Evolutionary conservation across 2,888 invertebrate genomes (phyloP), one percentile per base, ranked within the genome.

Genomic region (Philonicus albiceps): DNA sequence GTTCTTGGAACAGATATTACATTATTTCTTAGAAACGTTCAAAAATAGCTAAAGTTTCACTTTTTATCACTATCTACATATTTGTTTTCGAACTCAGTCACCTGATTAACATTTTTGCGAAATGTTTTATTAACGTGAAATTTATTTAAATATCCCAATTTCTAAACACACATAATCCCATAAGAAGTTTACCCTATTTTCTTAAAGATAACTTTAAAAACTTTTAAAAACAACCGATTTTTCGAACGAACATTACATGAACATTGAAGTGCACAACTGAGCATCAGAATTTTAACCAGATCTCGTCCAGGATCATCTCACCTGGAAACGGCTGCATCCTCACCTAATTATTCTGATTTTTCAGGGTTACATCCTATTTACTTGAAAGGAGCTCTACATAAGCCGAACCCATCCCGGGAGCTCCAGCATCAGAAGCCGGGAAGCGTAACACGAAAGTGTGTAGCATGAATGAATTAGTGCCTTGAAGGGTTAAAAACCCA

Each of bases 381-480:
- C 81, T 27, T 64, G 31, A 19, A 19, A 16, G 53, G n/a, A 49
- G 16, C 16, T 55, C 34, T 81, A 81, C 81, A 81, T 81, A 81
- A n/a, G n/a, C n/a, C n/a, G 22, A 64, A 34, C 34, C 19, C 81
- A n/a, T 19, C 4, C 31, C 74, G 80, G 53, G 40, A 53, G 34
- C 13, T 19, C 64, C 27, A 8, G 64, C 64, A 22, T 27, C 64
- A 64, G 37, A 81, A 81, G 8, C 34, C 34, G 34, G 64, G 64
- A n/a, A 49, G n/a, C n/a, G 49, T 64, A 37, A 53, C 31, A 31
- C 49, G 49, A 64, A 81, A 81, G 55, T 81, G 81, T 53, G 55
- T 81, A 31, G 34, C 81, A 55, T 64, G 81, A 81, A 64, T 81
- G 81, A 53, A 81, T 81, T 53, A 81, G 55, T 81, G 55, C 81